Evolutionary conservation across 1,140 invertebrate genomes (phyloP), one percentile per base, ranked within the genome.

Genomic region (Zaprionus capensis): DNA sequence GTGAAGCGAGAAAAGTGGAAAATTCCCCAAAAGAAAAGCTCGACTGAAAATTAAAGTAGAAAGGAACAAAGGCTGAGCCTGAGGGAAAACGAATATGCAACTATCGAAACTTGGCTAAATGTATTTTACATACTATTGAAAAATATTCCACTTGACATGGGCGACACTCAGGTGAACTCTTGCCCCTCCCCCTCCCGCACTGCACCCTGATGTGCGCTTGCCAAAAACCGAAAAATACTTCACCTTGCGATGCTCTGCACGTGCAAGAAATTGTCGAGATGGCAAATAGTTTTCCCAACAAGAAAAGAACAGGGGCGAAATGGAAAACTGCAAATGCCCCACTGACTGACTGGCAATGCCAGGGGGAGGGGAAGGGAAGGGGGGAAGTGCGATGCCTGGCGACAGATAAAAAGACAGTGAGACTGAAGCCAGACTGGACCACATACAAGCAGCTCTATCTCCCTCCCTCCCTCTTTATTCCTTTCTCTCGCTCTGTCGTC

Each of bases 241-340:
- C 61, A 53, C 53, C 72, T 85, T 85, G 79, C 71, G 41, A 90
- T 90, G 85, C 85, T 74, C 70, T 80, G 86, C 85, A 90, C 85
- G 85, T 90, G 79, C 85, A 79, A 80, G 82, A 90, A 90, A 90
- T 90, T 90, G 85, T 91, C 79, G 79, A 90, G 85, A 90, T 90
- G 81, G 85, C 85, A 90, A 90, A 90, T 90, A 90, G 85, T 90
- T 90, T 90, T 82, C 73, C 80, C 84, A 84, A 44, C 81, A 76
- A 75, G 49, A 62, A 34, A 34, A 57, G 58, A 72, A 65, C 65
- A 74, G 78, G 74, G 64, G 61, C 57, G 59, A 90, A 88, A 90
- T 88, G 83, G 81, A 84, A 88, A 90, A 84, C 81, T 90, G 81
- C 81, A 90, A 81, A 81, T 90, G 85, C 81, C 81, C 84, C 81